phyloP scores from a whole-genome alignment of 2,888 invertebrate species.

The Protonemura montana region DNA sequence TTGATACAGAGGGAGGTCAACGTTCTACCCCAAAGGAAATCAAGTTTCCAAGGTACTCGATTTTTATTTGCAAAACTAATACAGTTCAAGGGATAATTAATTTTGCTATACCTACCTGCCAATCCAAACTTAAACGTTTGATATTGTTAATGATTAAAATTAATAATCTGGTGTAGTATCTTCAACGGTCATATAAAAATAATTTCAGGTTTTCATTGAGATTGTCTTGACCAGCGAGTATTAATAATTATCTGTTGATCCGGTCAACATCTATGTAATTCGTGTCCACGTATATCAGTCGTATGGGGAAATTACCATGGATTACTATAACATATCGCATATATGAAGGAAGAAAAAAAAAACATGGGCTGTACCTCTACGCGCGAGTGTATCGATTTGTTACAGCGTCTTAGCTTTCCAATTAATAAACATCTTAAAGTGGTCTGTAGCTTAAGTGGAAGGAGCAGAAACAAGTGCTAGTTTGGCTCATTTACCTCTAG shows the following conservation, averaged over 20 bases:
- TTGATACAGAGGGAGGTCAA: no score
- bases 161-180: not conserved
- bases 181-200: not conserved
- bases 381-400: not conserved
- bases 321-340: not conserved
- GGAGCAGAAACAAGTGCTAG: not conserved
- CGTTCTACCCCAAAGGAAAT: no score
- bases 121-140: not conserved
- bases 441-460: not conserved
- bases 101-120: not conserved
- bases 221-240: not conserved
- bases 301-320: not conserved
- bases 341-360: not conserved
- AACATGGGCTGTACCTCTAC: not conserved
- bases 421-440: slow-evolving; percentile 12
- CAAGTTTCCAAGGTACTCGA: no score
- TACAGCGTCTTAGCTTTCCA: not conserved
- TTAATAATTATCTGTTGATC: not conserved
- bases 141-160: not conserved
- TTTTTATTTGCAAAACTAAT: not conserved
- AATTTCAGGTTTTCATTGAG: not conserved
- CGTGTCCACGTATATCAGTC: not conserved
- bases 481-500: slow-evolving; percentile 1
- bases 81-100: not conserved
- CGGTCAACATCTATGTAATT: slow-evolving; percentile 7